Evolutionary conservation across 2,113 vertebrate species (phyloP), one percentile per base, ranked within the genome.

Genomic region (Oreotrochilus melanogaster): DNA sequence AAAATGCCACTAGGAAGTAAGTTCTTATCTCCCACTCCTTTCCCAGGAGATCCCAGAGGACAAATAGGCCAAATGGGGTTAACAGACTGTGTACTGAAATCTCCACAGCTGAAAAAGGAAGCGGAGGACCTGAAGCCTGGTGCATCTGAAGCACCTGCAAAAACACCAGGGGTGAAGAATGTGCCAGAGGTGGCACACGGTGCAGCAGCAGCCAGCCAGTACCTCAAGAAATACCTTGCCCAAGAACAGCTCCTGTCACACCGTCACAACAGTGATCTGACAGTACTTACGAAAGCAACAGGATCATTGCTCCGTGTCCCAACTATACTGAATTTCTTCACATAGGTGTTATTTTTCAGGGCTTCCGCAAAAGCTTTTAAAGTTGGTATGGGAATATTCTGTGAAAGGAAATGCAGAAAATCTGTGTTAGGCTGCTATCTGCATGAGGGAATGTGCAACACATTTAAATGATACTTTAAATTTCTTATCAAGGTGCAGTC

Each of bases 301-400:
- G 99, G 99, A 92, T 99, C 99, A 0, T 99, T 99, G 97, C 99
- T 99, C 86, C 99, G 97, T 42, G 99, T 99, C 92, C 99, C 99
- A 74, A 99, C 99, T 10, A 99, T 99, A 97, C 99, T 99, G 95
- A 99, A 98, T 94, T 99, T 98, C 95, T 99, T 99, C 93, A 99
- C 99, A 0, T 98, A 97, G 0, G 97, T 97, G 97, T 99, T 99
- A 65, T 97, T 98, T 57, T 98, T 99, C 97, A 99, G 97, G 0
- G 99, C 99, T 78, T 99, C 99, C 0, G 99, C 99, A 18, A 99
- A 99, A 1, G 98, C 98, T 97, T 99, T 99, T 95, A 99, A 97
- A 57, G 98, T 99, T 30, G 98, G 98, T 64, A 99, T 96, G 47
- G 99, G 99, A 96, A 99, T 99, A 94, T 99, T 99, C 99, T 99